Percentiles rank a stretch among this genome's conserved stretches.
These are phyloP conservation scores for Lanistes nyassanus DNA, from an alignment of 1,140 invertebrate genomes.

Conservation along the genomic window DNA sequence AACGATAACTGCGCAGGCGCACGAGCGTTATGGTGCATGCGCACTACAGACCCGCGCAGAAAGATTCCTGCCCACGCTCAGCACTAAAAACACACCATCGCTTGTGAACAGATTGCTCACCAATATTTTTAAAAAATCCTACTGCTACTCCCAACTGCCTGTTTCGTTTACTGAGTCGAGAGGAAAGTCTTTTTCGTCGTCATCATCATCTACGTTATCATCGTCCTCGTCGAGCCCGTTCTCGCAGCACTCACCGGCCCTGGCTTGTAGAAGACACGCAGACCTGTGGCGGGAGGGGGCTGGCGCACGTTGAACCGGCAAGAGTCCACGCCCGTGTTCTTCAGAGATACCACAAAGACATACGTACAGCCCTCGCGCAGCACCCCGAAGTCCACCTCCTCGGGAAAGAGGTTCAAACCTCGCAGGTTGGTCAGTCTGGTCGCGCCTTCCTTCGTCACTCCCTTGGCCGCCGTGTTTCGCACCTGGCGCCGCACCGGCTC, in stretches of 20 bases:
- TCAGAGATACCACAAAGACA: conserved; percentile 51
- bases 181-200: neutral
- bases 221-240: neutral
- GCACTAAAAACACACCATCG: too few species aligned
- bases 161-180: too few species aligned
- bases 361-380: conserved; percentile 64
- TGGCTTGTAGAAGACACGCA: conserved; percentile 61
- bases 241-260: conserved; percentile 57
- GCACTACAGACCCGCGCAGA: too few species aligned
- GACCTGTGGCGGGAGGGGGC: conserved; percentile 64
- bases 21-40: too few species aligned
- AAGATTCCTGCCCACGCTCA: too few species aligned
- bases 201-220: neutral
- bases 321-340: conserved; percentile 64
- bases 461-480: conserved; percentile 55
- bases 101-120: too few species aligned
- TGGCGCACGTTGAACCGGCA: conserved; percentile 65
- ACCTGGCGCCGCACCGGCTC: conserved; percentile 62
- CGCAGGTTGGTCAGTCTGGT: conserved; percentile 49
- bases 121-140: too few species aligned
- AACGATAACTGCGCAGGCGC: too few species aligned
- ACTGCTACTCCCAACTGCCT: neutral
- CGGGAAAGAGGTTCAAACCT: conserved; percentile 60
- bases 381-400: conserved; percentile 63
- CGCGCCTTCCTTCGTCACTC: conserved; percentile 52